These are phyloP conservation scores for Lasioglossum vierecki DNA, from an alignment of 2,888 invertebrate species.

Conservation along the genomic window DNA sequence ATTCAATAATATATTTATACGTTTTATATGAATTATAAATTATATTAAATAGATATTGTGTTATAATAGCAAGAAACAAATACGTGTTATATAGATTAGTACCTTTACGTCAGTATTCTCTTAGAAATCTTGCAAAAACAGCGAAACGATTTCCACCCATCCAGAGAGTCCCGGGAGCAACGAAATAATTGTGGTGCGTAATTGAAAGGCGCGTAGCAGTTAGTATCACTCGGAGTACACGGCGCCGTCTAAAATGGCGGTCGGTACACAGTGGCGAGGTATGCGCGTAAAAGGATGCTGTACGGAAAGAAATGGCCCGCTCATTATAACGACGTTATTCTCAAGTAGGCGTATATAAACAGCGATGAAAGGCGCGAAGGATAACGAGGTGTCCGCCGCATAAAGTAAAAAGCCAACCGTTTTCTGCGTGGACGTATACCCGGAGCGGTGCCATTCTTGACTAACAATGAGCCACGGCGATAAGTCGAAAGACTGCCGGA, in stretches of 20 bases:
- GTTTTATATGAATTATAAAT: no score
- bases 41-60: no score
- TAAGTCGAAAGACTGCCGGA: conserved; percentile 23
- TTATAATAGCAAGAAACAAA: no score
- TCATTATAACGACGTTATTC: conserved; percentile 64
- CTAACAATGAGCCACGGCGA: conserved; percentile 17
- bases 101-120: no score
- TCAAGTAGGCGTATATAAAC: conserved; percentile 60
- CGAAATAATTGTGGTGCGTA: conserved; percentile 39
- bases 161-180: conserved; percentile 28
- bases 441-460: conserved; percentile 11
- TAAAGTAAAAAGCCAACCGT: conserved; percentile 43
- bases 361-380: conserved; percentile 47
- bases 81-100: no score
- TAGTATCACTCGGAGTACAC: not conserved
- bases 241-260: conserved; percentile 17
- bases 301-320: conserved; percentile 32
- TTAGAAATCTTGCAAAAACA: no score
- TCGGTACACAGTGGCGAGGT: conserved; percentile 13
- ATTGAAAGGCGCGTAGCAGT: conserved; percentile 9
- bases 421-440: conserved; percentile 35
- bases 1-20: no score
- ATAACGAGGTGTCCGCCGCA: conserved; percentile 59
- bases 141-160: not conserved
- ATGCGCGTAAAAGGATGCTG: conserved; percentile 28